Base-by-base conservation (phyloP, 2,888 invertebrate species). In the Norana najaformis region DNA sequence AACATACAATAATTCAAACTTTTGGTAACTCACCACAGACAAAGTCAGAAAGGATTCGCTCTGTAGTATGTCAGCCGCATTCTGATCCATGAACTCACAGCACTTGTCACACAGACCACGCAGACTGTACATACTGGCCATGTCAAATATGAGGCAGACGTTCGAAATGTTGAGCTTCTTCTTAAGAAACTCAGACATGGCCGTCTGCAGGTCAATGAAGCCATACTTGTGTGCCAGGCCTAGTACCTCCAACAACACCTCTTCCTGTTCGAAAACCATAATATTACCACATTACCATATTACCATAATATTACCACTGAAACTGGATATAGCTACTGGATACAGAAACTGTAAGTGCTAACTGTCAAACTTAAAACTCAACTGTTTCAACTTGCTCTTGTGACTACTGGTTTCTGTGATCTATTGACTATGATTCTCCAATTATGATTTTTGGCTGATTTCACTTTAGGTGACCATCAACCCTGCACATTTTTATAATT, bases 211-310 rank as follows among this genome's bases (percentile, higher is more conserved):
- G 95, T 98, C 97, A 91, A 96, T 96, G 95, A 99, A 98, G 91
- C 98, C 98, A 95, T 98, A 99, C 94, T 98, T 97, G 96, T 99
- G 98, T 69, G 98, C 97, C 94, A 99, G 96, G 13, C 98, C 98
- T 35, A 97, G 95, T 89, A 96, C 96, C 93, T 96, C 96, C 89
- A 96, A 93, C 41, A 96, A 94, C 83, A 93, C 93, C 69, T 94
- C 94, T 91, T 95, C 94, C 94, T 95, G 92, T 89, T 37, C n/a
- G 23, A 47, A 36, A 38, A 83, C 16, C 35, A 89, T 35, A 37
- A 89, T 37, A 83, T 16, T 83, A 89, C 38, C 34, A 83, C 18
- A 83, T 16, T 83, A 89, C 38, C 34, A 83, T n/a, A n/a, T n/a
- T n/a, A 83, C 16, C 35, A 89, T 35, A 37, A 89, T 37, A 83